A percentile compares a stretch with the other conserved stretches of the same genome.
Conservation (phyloP, 2,797 vertebrate species). For the Anolis apletophallus region DNA sequence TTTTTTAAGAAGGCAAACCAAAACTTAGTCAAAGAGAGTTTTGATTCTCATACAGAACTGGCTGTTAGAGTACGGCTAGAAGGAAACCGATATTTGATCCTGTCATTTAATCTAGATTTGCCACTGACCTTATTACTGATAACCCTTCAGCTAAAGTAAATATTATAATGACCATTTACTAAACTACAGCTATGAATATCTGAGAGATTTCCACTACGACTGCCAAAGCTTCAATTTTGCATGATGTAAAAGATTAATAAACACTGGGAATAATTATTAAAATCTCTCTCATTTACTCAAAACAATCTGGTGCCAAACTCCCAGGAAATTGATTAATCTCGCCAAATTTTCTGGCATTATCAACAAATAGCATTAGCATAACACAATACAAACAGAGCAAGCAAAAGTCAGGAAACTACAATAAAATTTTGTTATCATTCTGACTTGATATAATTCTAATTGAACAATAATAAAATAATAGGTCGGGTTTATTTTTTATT, state of each 20-base stretch:
- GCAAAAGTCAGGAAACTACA: constrained; percentile 5
- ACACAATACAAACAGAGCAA: neutral
- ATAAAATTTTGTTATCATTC: neutral
- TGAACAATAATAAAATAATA: neutral
- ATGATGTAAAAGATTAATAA: constrained; percentile 9
- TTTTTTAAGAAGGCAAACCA: neutral
- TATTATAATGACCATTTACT: constrained; percentile 28
- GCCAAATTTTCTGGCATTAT: neutral
- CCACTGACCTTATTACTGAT: constrained; percentile 21
- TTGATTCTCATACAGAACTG: constrained; percentile 32
- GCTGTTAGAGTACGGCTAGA: constrained; percentile 10
- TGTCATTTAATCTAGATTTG: constrained; percentile 42
- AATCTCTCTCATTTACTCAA: constrained; percentile 20
- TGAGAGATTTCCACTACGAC: neutral
- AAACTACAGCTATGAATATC: constrained; percentile 5
- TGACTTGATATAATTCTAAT: neutral
- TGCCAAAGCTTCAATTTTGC: neutral
- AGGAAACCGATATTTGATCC: constrained; percentile 33
- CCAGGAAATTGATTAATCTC: neutral
- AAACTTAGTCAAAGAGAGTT: constrained; percentile 20
- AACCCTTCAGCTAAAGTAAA: neutral
- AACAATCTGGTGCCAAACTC: neutral
- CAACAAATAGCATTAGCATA: constrained; percentile 2
- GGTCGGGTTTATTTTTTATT: neutral
- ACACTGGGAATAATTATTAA: constrained; percentile 28